Percentiles rank a stretch among this genome's conserved stretches.
Evolutionary conservation across 2,797 vertebrate genomes (phyloP).

Genomic region (Crypturellus tataupa): DNA sequence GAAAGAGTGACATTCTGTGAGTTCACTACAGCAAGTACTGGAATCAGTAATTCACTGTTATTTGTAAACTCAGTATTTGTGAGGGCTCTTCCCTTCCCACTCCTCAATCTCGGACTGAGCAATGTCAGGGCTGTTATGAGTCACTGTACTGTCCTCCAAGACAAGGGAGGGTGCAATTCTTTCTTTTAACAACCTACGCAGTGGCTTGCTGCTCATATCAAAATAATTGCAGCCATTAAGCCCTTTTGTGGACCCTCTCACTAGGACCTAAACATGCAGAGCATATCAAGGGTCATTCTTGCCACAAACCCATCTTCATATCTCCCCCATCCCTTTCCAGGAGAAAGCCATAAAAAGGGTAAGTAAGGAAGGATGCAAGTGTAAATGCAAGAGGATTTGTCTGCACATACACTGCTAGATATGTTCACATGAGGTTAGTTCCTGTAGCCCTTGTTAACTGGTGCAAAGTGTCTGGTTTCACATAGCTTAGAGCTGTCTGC

Average conservation of each 20-base stretch:
- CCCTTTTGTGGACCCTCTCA: rapidly evolving
- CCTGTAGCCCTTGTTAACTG: background rate
- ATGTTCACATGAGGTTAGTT: too few relatives aligned
- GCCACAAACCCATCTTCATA: rapidly evolving
- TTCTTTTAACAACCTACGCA: background rate
- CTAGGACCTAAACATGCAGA: background rate
- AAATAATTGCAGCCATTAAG: background rate
- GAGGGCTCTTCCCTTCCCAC: conserved; percentile 33
- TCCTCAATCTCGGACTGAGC: conserved; percentile 37
- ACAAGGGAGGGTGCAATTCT: background rate
- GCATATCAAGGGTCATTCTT: background rate
- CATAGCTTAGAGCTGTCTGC: background rate
- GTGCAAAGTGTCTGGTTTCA: background rate
- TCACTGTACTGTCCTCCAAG: background rate
- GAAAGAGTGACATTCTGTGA: background rate
- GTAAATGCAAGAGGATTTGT: background rate
- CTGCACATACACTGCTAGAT: rapidly evolving
- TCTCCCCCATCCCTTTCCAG: background rate
- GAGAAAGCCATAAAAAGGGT: background rate
- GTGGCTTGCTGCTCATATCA: background rate
- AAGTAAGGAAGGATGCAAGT: background rate
- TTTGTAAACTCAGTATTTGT: conserved; percentile 61
- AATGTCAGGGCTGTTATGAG: conserved; percentile 26
- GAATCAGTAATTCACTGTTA: conserved; percentile 57
- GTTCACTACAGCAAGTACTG: background rate